Percentiles rank a stretch among this genome's conserved stretches.
phyloP scores from a whole-genome alignment of 1,140 invertebrate species.

The Xylocopa sonorina region DNA sequence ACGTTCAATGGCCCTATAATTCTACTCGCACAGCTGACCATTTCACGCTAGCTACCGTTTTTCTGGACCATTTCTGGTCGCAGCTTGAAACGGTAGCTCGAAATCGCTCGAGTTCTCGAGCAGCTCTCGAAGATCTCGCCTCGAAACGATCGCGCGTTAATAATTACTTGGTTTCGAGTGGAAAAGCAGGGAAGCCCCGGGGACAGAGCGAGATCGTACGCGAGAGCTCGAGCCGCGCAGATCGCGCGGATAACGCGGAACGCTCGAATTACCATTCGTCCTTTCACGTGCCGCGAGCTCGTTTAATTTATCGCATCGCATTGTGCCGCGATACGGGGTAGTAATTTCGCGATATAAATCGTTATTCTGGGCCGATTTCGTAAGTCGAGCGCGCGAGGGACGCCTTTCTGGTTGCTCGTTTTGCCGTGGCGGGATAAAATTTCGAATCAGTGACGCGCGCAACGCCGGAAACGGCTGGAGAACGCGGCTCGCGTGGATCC shows the following conservation, averaged over 20 bases:
- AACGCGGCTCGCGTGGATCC: too few species aligned
- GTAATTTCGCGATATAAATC: slow-evolving; percentile 50
- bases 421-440: slow-evolving; percentile 7
- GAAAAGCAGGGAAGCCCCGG: slow-evolving; percentile 50
- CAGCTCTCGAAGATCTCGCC: not conserved
- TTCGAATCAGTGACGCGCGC: not conserved
- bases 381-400: too few species aligned
- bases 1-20: slow-evolving; percentile 19
- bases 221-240: slow-evolving; percentile 6
- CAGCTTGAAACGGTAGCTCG: slow-evolving; percentile 18
- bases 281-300: slow-evolving; percentile 31
- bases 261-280: slow-evolving; percentile 48
- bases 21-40: not conserved
- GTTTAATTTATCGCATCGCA: slow-evolving; percentile 47
- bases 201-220: slow-evolving; percentile 28
- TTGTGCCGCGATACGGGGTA: slow-evolving; percentile 31
- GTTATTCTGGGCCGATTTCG: slow-evolving; percentile 19
- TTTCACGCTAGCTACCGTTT: slow-evolving; percentile 13
- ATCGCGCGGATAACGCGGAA: slow-evolving; percentile 39
- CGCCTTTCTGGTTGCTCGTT: too few species aligned
- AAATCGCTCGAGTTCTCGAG: slow-evolving; percentile 17
- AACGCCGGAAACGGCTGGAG: too few species aligned
- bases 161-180: slow-evolving; percentile 47
- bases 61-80: not conserved
- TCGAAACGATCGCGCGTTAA: slow-evolving; percentile 42